phyloP scores from a whole-genome alignment of 2,797 vertebrate genomes.

The Muraenolepis orangiensis region DNA sequence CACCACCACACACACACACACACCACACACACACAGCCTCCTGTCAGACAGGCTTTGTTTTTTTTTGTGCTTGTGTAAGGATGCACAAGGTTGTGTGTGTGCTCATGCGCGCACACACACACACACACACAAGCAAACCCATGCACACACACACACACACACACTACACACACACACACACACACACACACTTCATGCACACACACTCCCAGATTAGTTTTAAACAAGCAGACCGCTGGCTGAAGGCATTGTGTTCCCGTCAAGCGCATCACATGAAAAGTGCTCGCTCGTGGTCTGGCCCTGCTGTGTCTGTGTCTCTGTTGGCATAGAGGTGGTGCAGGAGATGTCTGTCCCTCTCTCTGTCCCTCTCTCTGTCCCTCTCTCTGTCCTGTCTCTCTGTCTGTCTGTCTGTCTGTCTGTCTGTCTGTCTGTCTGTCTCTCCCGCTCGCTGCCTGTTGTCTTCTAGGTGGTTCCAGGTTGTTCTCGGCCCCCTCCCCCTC shows the following conservation, averaged over 20 bases:
- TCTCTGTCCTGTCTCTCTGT: too few species aligned
- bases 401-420: too few species aligned
- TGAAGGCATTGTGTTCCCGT: slow-evolving; percentile 28
- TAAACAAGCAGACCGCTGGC: slow-evolving; percentile 11
- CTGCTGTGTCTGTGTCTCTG: slow-evolving; percentile 11
- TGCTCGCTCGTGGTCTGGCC: slow-evolving; percentile 13
- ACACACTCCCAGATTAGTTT: too few species aligned
- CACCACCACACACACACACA: not conserved
- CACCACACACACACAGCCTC: not conserved
- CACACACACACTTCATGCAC: not conserved
- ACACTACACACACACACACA: slow-evolving; percentile 29
- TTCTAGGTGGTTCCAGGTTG: too few species aligned
- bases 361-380: slow-evolving; percentile 9
- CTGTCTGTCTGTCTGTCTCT: too few species aligned
- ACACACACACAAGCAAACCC: slow-evolving; percentile 32
- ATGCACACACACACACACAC: not conserved
- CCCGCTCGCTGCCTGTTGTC: too few species aligned
- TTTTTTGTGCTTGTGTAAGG: slow-evolving; percentile 14
- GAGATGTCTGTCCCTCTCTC: slow-evolving; percentile 29
- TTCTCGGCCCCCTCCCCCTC: too few species aligned
- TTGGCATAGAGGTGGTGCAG: slow-evolving; percentile 1
- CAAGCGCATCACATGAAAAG: slow-evolving; percentile 19
- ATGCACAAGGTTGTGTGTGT: slow-evolving; percentile 7
- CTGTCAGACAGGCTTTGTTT: not conserved
- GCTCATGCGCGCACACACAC: slow-evolving; percentile 1